A percentile compares a stretch with the other conserved stretches of the same genome.
phyloP scores from a whole-genome alignment of 2,888 invertebrate genomes.

The Aporophyla nigra region DNA sequence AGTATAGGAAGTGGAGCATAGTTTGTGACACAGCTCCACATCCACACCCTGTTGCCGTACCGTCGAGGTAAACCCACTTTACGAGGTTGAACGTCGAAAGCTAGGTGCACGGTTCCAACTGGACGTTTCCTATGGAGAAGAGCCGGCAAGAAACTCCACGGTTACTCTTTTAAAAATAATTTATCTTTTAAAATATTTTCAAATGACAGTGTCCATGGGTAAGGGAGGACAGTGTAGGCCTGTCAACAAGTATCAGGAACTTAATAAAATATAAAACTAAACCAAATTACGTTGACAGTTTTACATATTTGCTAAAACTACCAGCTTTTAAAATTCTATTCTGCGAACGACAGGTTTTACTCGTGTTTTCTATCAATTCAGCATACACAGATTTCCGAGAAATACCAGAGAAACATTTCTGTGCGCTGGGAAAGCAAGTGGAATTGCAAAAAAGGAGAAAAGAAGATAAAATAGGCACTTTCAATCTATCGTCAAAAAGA shows the following conservation, averaged over 20 bases:
- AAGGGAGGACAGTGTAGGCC: no score
- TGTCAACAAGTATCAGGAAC: no score
- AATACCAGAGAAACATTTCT: slow-evolving; percentile 1
- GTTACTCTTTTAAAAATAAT: no score
- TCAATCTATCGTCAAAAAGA: slow-evolving; percentile 12
- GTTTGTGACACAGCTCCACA: no score
- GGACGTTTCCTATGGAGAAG: no score
- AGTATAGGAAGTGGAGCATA: no score
- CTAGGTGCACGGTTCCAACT: no score
- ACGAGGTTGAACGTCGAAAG: no score
- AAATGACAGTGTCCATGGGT: neutral
- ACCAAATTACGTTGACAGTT: slow-evolving; percentile 15
- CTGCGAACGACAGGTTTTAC: neutral
- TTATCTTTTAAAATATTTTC: no score
- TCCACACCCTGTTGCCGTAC: no score
- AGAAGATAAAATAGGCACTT: neutral
- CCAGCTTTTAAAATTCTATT: neutral
- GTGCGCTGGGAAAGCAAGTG: neutral
- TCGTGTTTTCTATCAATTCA: slow-evolving; percentile 25
- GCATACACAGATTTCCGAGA: slow-evolving; percentile 24
- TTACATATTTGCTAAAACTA: slow-evolving; percentile 19
- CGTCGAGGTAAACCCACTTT: no score
- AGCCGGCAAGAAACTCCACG: no score
- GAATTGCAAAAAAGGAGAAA: slow-evolving; percentile 9
- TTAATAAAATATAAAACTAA: neutral